Base-by-base conservation (phyloP, 2,888 invertebrate species). In the Smittia sp. region DNA sequence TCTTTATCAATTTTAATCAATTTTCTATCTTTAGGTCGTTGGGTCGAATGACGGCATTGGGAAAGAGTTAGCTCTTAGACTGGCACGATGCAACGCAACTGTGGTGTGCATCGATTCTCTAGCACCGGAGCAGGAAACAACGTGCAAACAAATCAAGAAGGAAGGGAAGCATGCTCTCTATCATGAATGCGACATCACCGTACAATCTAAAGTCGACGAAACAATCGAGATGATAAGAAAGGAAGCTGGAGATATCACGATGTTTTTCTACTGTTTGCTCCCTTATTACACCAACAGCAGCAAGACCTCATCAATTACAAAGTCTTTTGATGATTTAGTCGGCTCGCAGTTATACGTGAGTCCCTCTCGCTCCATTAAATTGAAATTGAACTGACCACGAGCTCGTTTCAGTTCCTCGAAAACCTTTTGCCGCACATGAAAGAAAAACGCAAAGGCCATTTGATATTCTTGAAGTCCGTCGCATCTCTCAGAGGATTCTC, bases 71-170 rank as follows among this genome's bases (percentile, higher is more conserved):
- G 86, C 88, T 0, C 80, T 87, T 74, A 86, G 88, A 77, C 79
- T 89, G 74, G 85, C 86, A 1, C 81, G 81, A 13, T 80, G 86
- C 22, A 86, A 86, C 54, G 87, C 87, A 1, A 83, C 80, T 65
- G 85, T 90, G 1, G 84, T 91, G 1, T 87, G 90, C 75, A 86
- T 90, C 75, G 91, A 91, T 78, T 84, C 87, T 68, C 86, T 89
- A 77, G 80, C 82, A 73, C 78, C 77, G 1, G 84, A 80, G 67
- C 88, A 88, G 77, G 80, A 84, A 62, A 79, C 80, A 1, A 86
- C 86, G 0, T 83, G 85, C 18, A 81, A 83, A 70, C 78, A 80
- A 1, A 85, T 86, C 1, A 83, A 83, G 74, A 79, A 78, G 13
- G 79, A 79, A 74, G 83, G 83, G 13, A 85, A 85, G 1, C 80